Evolutionary conservation across 1,140 invertebrate species (phyloP), one percentile per base, ranked within the genome.

Genomic region (Holotrichia oblita): DNA sequence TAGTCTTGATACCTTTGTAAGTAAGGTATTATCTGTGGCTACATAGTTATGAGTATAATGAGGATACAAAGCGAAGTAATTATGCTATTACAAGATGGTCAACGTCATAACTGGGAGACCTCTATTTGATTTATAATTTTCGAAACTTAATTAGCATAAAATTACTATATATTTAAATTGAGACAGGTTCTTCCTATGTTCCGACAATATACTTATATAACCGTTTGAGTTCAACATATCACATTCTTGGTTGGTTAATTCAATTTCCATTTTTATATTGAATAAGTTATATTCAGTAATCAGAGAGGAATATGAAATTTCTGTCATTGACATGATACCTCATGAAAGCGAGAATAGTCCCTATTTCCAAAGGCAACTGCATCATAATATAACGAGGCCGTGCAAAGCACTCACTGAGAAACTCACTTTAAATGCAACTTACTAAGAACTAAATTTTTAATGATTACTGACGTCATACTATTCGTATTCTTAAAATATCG

Each of bases 1-100:
- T n/a, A n/a, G n/a, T n/a, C n/a, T n/a, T n/a, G n/a, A n/a, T n/a
- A n/a, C n/a, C n/a, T n/a, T n/a, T n/a, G n/a, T n/a, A n/a, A n/a
- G n/a, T n/a, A n/a, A n/a, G n/a, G n/a, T n/a, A n/a, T n/a, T n/a
- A n/a, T n/a, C n/a, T n/a, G n/a, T n/a, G n/a, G n/a, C n/a, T n/a
- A n/a, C n/a, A n/a, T n/a, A n/a, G n/a, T n/a, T n/a, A n/a, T n/a
- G n/a, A n/a, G n/a, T 78, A 80, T 78, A 80, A 80, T 78, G 77
- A 76, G 79, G 72, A 74, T 80, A 78, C 78, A 73, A 80, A 80
- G 78, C 77, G 40, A 55, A 80, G 76, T 80, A 80, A 77, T 78
- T 76, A 80, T 48, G 79, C 79, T 69, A 78, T 80, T 80, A 78
- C 77, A 80, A 78, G 72, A 78, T 80, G 79, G 77, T 44, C 34